Evolutionary conservation across 2,888 invertebrate genomes (phyloP), one percentile per base, ranked within the genome.

Genomic region (Hemistola chrysoprasaria): DNA sequence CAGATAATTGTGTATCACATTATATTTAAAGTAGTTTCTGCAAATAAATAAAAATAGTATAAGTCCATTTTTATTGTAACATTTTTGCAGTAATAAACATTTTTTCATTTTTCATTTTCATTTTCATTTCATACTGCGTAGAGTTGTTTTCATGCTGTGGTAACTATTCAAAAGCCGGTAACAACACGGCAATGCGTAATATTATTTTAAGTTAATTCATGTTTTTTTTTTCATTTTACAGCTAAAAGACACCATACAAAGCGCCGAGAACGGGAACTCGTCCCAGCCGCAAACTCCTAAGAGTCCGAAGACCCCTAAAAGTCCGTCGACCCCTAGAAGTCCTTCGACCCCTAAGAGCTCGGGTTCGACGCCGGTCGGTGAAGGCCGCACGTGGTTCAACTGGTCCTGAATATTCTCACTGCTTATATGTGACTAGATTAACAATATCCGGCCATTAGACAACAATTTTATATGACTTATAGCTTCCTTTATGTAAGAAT

Each of bases 381-480:
- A 89, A 55, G 68, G 76, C 20, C 82, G 82, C 52, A 89, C 90
- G 0, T 91, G 91, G 91, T 90, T 91, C 59, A 84, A 78, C 3
- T 91, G 91, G 91, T 90, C 90, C 43, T 91, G 81, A 78, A 16
- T 16, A 16, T 4, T 16, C 3, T n/a, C 2, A 16, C 16, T 16
- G 4, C 3, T 3, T 16, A 16, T 16, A 16, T 16, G n/a, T n/a
- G n/a, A n/a, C n/a, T n/a, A n/a, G n/a, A n/a, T n/a, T n/a, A n/a
- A n/a, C n/a, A n/a, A n/a, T n/a, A n/a, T n/a, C n/a, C n/a, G n/a
- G n/a, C n/a, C n/a, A n/a, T n/a, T n/a, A n/a, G n/a, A n/a, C n/a
- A n/a, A n/a, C n/a, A n/a, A n/a, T n/a, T n/a, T n/a, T n/a, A n/a
- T n/a, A n/a, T n/a, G n/a, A n/a, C n/a, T n/a, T n/a, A n/a, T n/a